Evolutionary conservation across 2,888 invertebrate species (phyloP), one percentile per base, ranked within the genome.

Genomic region (Xestia xanthographa): DNA sequence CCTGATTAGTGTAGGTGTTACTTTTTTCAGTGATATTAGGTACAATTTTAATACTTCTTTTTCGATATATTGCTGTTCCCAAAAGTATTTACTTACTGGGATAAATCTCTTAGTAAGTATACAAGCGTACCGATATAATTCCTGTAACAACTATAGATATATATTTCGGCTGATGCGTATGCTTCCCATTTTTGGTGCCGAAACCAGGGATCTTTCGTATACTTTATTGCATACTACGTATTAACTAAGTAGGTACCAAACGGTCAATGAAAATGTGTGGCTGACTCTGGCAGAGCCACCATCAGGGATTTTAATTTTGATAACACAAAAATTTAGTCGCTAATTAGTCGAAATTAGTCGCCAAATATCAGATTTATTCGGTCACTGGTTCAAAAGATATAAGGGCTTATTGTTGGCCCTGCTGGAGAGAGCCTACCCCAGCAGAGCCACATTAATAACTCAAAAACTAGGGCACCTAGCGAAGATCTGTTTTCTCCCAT

Each of bases 211-310:
- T 56, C 0, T 26, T 26, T 56, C 5, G 6, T n/a, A 12, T 12
- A 53, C n/a, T 53, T 53, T 12, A 56, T 26, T 56, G 48, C 6
- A 29, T 6, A 58, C 29, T 34, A 34, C 2, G n/a, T n/a, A 63
- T 41, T 14, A 41, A n/a, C 6, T 63, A 62, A 14, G 56, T 29
- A 62, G n/a, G 56, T 29, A 58, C n/a, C 62, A 12, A 20, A 29
- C 12, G 26, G n/a, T 71, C 29, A 26, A 72, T 72, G 34, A 38
- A 67, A 71, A 78, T 41, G n/a, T n/a, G n/a, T n/a, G n/a, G n/a
- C n/a, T n/a, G n/a, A n/a, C n/a, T n/a, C n/a, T n/a, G n/a, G n/a
- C n/a, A n/a, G n/a, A n/a, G n/a, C n/a, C n/a, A n/a, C n/a, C n/a
- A n/a, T n/a, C n/a, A n/a, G n/a, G n/a, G n/a, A n/a, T n/a, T n/a